Percentiles rank a stretch among this genome's conserved stretches.
These are phyloP conservation scores for Ictalurus furcatus DNA, from an alignment of 2,113 vertebrate genomes.

Conservation along the genomic window DNA sequence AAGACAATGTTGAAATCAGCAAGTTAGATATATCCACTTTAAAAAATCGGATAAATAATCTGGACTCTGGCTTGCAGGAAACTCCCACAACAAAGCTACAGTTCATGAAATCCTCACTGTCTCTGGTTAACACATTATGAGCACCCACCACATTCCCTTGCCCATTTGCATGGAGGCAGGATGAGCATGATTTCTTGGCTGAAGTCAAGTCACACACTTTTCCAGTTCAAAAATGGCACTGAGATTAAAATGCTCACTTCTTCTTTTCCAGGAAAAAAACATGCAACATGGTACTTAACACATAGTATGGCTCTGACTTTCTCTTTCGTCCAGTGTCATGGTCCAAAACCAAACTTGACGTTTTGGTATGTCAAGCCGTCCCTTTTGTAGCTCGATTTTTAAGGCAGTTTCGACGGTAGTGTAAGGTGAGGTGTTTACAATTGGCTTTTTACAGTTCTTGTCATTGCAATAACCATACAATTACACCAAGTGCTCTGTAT, in stretches of 20 bases:
- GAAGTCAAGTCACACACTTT: constrained; percentile 37
- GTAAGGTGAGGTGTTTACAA: neutral
- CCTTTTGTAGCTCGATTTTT: neutral
- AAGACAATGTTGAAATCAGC: constrained; percentile 21
- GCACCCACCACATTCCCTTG: constrained; percentile 36
- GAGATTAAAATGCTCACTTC: constrained; percentile 12
- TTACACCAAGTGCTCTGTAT: constrained; percentile 9
- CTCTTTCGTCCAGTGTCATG: constrained; percentile 23
- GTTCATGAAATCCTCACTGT: constrained; percentile 29
- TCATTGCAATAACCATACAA: neutral
- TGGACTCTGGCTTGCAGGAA: constrained; percentile 9
- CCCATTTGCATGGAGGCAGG: constrained; percentile 30
- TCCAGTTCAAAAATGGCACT: constrained; percentile 30
- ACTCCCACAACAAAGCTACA: constrained; percentile 18
- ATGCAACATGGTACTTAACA: constrained; percentile 3
- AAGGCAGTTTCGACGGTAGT: constrained; percentile 15
- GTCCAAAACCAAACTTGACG: constrained; percentile 13
- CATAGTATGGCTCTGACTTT: constrained; percentile 1
- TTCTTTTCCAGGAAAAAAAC: constrained; percentile 23
- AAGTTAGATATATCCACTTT: neutral
- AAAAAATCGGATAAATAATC: constrained; percentile 33
- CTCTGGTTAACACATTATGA: constrained; percentile 46
- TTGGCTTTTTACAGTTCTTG: constrained; percentile 6
- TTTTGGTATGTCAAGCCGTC: neutral
- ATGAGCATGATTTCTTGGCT: constrained; percentile 27